phyloP scores from a whole-genome alignment of 2,797 vertebrate species.

The Cygnus olor region DNA sequence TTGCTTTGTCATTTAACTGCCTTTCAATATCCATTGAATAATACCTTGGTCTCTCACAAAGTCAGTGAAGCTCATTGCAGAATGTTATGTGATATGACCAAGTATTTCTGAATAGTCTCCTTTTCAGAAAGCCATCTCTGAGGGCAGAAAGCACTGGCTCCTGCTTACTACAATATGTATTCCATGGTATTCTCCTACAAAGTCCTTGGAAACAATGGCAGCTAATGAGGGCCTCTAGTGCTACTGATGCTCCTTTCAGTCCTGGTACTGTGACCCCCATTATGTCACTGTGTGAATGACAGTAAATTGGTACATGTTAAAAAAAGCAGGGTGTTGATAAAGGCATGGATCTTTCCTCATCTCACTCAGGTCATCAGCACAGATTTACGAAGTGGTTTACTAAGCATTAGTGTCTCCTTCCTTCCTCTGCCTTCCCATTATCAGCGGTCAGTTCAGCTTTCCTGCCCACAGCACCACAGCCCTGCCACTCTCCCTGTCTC shows the following conservation, averaged over 20 bases:
- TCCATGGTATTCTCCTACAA: neutral
- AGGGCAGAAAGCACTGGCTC: rapidly evolving
- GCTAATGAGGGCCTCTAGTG: neutral
- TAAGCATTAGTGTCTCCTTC: neutral
- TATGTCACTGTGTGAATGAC: neutral
- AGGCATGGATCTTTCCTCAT: neutral
- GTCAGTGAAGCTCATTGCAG: neutral
- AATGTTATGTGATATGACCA: neutral
- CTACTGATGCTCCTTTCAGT: neutral
- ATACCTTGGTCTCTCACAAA: neutral
- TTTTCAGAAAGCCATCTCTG: neutral
- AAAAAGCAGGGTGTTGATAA: neutral
- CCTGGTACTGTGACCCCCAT: neutral
- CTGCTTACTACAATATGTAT: neutral
- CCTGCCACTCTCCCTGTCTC: neutral
- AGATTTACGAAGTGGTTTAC: neutral
- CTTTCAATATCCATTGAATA: neutral
- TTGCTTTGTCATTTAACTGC: neutral
- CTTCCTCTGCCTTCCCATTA: neutral
- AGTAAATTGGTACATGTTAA: neutral
- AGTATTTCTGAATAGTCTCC: neutral
- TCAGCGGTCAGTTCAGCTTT: neutral
- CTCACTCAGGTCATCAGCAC: neutral
- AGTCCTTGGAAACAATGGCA: neutral
- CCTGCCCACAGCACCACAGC: neutral